Evolutionary conservation across 2,113 vertebrate genomes (phyloP).

Genomic region (Notothenia coriiceps): DNA sequence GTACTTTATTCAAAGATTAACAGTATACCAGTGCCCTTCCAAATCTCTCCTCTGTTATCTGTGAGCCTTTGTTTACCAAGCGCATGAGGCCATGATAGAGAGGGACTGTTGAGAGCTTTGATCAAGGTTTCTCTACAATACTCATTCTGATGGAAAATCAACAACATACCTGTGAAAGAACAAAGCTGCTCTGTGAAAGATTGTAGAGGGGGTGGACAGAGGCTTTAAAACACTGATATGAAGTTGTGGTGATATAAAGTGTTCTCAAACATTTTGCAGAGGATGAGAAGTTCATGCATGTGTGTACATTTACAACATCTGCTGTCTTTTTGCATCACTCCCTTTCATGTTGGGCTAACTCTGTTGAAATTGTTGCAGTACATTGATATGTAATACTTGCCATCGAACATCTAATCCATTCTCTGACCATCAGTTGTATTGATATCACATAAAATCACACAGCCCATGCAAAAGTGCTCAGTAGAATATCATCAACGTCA

Average conservation of each 20-base stretch:
- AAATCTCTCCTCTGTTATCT: slow-evolving; percentile 28
- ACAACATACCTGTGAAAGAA: slow-evolving; percentile 36
- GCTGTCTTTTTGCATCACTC: not conserved
- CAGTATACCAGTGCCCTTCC: not conserved
- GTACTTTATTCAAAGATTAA: not conserved
- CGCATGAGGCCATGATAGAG: slow-evolving; percentile 30
- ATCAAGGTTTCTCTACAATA: slow-evolving; percentile 14
- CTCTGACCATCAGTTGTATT: slow-evolving; percentile 14
- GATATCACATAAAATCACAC: not conserved
- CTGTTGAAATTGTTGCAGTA: slow-evolving; percentile 4
- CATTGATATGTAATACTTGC: slow-evolving; percentile 17
- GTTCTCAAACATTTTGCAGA: not conserved
- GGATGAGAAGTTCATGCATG: not conserved
- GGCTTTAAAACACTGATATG: not conserved
- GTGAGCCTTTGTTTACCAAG: slow-evolving; percentile 34
- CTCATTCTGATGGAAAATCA: slow-evolving; percentile 1
- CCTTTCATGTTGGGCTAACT: not conserved
- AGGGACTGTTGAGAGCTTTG: slow-evolving; percentile 14
- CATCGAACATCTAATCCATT: not conserved
- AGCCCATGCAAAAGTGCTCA: not conserved
- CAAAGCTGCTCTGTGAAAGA: slow-evolving; percentile 9
- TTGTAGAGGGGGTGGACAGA: too few relatives aligned
- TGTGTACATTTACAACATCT: slow-evolving; percentile 1
- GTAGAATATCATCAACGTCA: not conserved
- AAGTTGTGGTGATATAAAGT: not conserved